Evolutionary conservation across 2,113 vertebrate genomes (phyloP), one percentile per base, ranked within the genome.

Genomic region (Cyphomyrus plagiostoma): DNA sequence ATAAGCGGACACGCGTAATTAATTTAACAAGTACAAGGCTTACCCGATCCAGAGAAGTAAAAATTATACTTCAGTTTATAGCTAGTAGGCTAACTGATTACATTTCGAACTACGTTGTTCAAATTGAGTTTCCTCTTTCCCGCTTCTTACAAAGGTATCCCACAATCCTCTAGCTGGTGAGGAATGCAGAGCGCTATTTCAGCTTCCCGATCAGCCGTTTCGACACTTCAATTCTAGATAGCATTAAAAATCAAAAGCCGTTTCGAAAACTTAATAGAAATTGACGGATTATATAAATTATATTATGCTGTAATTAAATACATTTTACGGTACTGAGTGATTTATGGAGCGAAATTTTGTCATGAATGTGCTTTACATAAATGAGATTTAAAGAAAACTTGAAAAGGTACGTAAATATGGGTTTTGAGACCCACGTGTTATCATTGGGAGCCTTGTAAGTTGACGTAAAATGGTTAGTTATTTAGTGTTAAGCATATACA

Each of bases 81-180:
- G 58, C 89, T 26, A 35, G 35, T 26, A 83, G 11, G 11, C n/a
- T 53, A 83, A 15, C 74, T 35, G 66, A 26, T 52, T 82, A 80
- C 58, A 74, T 62, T 62, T 39, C 13, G n/a, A 42, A 10, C 19
- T 56, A 48, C 80, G 35, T n/a, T 50, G n/a, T 88, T 19, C 11
- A n/a, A 88, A 58, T 7, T 9, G 39, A 2, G 26, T 89, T 92
- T 93, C 88, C 74, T 93, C 83, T 93, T 93, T 93, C 93, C 93
- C 93, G 93, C 93, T 92, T 52, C 90, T 53, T 45, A 42, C 42
- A 94, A 93, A 93, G 91, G 93, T 92, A 70, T 70, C 92, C 1
- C 11, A 9, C 0, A 0, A 82, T 70, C 39, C 90, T 23, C 66
- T 87, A 11, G 0, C 26, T 19, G 1, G 2, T 17, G 56, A 30